Conservation (phyloP, 1,140 invertebrate species). For the Drosophila busckii region DNA sequence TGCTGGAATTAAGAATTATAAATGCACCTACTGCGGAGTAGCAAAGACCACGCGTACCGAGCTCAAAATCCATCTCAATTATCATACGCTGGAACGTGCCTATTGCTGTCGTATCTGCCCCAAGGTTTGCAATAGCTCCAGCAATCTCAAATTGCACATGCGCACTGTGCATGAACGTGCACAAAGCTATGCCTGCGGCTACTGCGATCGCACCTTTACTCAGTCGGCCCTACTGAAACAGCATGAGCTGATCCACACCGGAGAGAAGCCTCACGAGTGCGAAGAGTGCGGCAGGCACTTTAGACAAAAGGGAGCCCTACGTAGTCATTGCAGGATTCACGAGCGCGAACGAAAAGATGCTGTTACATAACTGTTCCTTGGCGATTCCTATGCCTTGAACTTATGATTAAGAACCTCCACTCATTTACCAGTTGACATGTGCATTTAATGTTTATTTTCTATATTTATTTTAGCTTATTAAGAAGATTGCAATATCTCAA, state of each 20-base stretch:
- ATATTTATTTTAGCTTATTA: too few relatives aligned
- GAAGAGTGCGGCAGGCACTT: conserved; percentile 41
- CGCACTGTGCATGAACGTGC: conserved; percentile 46
- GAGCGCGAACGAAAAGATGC: conserved; percentile 16
- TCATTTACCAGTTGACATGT: too few relatives aligned
- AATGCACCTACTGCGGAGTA: conserved; percentile 51
- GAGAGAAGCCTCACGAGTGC: conserved; percentile 75
- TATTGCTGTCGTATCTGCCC: conserved; percentile 50
- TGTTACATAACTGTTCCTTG: too few relatives aligned
- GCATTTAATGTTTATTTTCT: too few relatives aligned
- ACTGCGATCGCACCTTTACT: conserved; percentile 46
- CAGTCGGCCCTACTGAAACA: conserved; percentile 49
- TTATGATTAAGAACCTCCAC: not conserved
- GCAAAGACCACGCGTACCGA: conserved; percentile 52
- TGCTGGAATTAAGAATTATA: conserved; percentile 55
- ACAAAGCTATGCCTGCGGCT: conserved; percentile 38
- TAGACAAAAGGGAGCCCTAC: conserved; percentile 41
- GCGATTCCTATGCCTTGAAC: too few relatives aligned
- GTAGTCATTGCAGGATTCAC: conserved; percentile 53
- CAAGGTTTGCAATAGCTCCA: conserved; percentile 46
- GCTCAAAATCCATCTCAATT: conserved; percentile 49
- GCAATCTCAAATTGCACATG: conserved; percentile 50
- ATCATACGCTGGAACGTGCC: conserved; percentile 52
- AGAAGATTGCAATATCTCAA: too few relatives aligned
- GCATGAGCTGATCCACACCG: conserved; percentile 69